A percentile compares a stretch with the other conserved stretches of the same genome.
phyloP scores from a whole-genome alignment of 2,888 invertebrate species.

The Ennomos fuscantarius region DNA sequence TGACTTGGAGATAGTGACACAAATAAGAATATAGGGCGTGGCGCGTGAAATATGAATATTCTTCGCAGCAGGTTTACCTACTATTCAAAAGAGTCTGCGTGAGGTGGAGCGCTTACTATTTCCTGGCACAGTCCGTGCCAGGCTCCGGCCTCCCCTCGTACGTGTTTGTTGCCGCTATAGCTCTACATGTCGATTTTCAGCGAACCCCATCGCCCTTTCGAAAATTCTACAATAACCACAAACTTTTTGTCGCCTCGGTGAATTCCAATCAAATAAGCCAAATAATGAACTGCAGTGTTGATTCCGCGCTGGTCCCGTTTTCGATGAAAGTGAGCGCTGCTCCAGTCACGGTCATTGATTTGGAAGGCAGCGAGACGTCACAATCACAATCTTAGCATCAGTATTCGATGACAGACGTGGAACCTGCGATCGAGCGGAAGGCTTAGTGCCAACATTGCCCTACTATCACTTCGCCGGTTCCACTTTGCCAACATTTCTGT shows the following conservation, averaged over 20 bases:
- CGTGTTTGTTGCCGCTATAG: slow-evolving; percentile 63
- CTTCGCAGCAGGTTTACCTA: slow-evolving; percentile 56
- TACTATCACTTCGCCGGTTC: too few species aligned
- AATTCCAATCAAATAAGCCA: slow-evolving; percentile 51
- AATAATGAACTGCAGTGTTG: slow-evolving; percentile 48
- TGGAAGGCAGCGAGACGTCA: slow-evolving; percentile 32
- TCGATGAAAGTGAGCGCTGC: slow-evolving; percentile 68
- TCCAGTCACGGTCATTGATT: slow-evolving; percentile 69
- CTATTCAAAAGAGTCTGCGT: slow-evolving; percentile 63
- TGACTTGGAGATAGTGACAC: slow-evolving; percentile 18
- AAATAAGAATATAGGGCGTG: slow-evolving; percentile 41
- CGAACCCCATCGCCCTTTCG: slow-evolving; percentile 46
- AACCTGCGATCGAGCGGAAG: slow-evolving; percentile 20
- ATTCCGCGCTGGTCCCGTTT: slow-evolving; percentile 55
- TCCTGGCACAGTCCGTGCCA: slow-evolving; percentile 70
- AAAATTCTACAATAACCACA: slow-evolving; percentile 42
- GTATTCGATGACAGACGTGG: slow-evolving; percentile 20
- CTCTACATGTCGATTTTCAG: slow-evolving; percentile 50
- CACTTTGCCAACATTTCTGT: slow-evolving; percentile 59
- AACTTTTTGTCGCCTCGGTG: slow-evolving; percentile 43
- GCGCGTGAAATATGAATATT: slow-evolving; percentile 45
- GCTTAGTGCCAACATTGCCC: slow-evolving; percentile 28
- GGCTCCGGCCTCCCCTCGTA: slow-evolving; percentile 70
- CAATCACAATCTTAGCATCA: slow-evolving; percentile 54
- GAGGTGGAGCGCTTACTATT: slow-evolving; percentile 61